Percentiles rank a stretch among this genome's conserved stretches.
Evolutionary conservation across 2,888 invertebrate genomes (phyloP).

Genomic region (Amorpha juglandis): DNA sequence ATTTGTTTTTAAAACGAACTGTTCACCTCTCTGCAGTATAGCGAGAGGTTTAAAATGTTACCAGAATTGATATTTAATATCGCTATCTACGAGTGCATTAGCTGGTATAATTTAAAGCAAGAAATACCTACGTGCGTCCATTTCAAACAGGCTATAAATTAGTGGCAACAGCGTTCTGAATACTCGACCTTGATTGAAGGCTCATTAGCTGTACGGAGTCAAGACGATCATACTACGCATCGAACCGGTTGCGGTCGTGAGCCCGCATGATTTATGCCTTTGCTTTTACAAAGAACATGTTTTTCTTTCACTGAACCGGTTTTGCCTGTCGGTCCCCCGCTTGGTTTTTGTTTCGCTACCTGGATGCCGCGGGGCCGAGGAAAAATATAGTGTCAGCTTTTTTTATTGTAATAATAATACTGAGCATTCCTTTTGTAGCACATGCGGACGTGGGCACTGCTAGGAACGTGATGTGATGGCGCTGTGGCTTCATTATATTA

Average conservation of each 20-base stretch:
- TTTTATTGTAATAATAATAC: constrained; percentile 80
- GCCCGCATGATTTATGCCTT: constrained; percentile 80
- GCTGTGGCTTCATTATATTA: constrained; percentile 81
- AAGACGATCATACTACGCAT: constrained; percentile 59
- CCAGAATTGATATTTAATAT: constrained; percentile 7
- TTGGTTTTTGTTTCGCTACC: constrained; percentile 75
- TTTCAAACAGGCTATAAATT: constrained; percentile 58
- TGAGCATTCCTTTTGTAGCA: constrained; percentile 79
- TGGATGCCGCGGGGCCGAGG: constrained; percentile 67
- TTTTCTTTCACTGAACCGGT: constrained; percentile 65
- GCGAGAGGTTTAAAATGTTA: background rate
- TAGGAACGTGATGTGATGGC: constrained; percentile 74
- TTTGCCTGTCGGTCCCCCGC: constrained; percentile 61
- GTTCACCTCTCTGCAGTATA: background rate
- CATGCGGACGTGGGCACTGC: constrained; percentile 76
- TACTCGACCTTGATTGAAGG: constrained; percentile 80
- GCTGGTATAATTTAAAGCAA: constrained; percentile 27
- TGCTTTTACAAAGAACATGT: constrained; percentile 66
- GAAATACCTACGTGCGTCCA: constrained; percentile 31
- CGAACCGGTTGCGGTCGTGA: constrained; percentile 74
- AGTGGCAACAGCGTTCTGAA: constrained; percentile 56
- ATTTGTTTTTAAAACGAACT: constrained; percentile 25
- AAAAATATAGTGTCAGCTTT: constrained; percentile 77
- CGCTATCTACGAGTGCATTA: background rate
- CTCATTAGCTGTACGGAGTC: constrained; percentile 72